phyloP scores from a whole-genome alignment of 2,113 vertebrate species.

The Pristiophorus japonicus region DNA sequence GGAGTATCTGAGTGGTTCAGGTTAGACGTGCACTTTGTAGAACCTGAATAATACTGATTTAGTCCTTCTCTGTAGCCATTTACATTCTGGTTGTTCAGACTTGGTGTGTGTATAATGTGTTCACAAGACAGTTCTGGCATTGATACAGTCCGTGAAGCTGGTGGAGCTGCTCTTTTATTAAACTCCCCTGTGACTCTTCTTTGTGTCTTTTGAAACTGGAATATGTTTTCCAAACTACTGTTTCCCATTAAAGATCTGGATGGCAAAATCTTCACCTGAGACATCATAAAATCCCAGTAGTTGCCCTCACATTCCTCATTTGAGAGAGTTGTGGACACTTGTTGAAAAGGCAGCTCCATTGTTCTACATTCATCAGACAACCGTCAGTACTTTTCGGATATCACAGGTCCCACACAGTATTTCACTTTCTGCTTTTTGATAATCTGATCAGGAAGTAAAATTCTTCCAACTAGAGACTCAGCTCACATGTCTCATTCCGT shows the following conservation, averaged over 20 bases:
- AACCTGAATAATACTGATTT: background rate
- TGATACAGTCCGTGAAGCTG: conserved; percentile 21
- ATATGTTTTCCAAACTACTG: conserved; percentile 19
- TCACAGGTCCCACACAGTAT: background rate
- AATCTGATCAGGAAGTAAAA: conserved; percentile 10
- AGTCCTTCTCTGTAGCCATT: background rate
- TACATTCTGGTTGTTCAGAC: conserved; percentile 16
- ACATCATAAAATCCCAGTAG: conserved; percentile 34
- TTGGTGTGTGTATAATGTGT: background rate
- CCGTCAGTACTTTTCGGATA: background rate
- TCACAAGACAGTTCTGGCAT: conserved; percentile 20
- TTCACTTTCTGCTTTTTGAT: conserved; percentile 31
- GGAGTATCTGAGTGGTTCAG: background rate
- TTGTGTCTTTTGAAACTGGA: background rate
- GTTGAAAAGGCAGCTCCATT: conserved; percentile 19
- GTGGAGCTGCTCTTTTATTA: conserved; percentile 25
- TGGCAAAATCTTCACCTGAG: conserved; percentile 33
- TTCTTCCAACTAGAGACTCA: background rate
- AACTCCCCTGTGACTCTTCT: background rate
- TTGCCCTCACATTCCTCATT: background rate
- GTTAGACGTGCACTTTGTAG: background rate
- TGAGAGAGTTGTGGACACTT: background rate
- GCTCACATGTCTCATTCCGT: background rate
- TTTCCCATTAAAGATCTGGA: conserved; percentile 6
- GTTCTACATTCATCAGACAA: background rate